phyloP scores from a whole-genome alignment of 2,888 invertebrate genomes.

The Diaprepes abbreviatus region DNA sequence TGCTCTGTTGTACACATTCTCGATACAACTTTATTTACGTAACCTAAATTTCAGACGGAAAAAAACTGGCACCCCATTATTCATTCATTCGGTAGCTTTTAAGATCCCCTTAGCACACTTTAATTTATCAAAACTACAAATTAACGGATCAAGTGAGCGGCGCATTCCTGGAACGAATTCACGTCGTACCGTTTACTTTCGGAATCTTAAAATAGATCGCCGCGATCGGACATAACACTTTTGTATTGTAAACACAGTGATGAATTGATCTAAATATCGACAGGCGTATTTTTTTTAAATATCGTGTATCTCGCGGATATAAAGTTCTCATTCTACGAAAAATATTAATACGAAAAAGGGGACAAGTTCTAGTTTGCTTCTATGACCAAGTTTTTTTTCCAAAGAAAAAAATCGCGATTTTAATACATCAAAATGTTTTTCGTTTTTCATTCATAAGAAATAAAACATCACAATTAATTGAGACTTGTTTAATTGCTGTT shows the following conservation, averaged over 20 bases:
- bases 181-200: constrained; percentile 38
- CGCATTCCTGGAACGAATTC: constrained; percentile 33
- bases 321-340: too few relatives aligned
- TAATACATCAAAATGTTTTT: too few relatives aligned
- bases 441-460: too few relatives aligned
- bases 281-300: not conserved
- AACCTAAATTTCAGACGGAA: not conserved
- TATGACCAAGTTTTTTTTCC: too few relatives aligned
- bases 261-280: constrained; percentile 5
- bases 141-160: constrained; percentile 33
- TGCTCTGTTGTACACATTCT: too few relatives aligned
- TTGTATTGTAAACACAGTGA: constrained; percentile 33
- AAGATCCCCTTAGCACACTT: constrained; percentile 20
- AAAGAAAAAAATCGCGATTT: too few relatives aligned
- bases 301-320: too few relatives aligned
- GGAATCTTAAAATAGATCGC: constrained; percentile 29
- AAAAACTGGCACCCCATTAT: not conserved
- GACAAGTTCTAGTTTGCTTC: too few relatives aligned
- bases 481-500: too few relatives aligned
- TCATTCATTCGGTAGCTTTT: constrained; percentile 3
- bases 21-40: too few relatives aligned
- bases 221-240: constrained; percentile 32
- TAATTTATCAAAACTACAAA: constrained; percentile 37
- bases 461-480: too few relatives aligned
- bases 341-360: too few relatives aligned